These are phyloP conservation scores for Eilema caniola DNA, from an alignment of 2,888 invertebrate species.

Conservation along the genomic window DNA sequence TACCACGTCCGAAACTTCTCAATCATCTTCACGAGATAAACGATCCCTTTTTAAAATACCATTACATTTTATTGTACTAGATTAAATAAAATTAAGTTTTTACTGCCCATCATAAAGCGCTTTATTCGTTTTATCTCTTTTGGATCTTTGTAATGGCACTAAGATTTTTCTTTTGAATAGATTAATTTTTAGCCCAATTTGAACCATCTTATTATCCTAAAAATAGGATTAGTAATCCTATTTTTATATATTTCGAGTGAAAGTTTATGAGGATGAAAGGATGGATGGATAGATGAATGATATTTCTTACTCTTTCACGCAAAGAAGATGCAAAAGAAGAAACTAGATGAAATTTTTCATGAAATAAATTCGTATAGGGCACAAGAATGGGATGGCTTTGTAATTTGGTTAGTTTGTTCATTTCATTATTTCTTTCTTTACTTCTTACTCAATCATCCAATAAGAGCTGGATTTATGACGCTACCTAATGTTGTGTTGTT, in stretches of 20 bases:
- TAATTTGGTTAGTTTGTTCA: not conserved
- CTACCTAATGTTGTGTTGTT: not conserved
- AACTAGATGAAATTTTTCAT: not conserved
- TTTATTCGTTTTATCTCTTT: not conserved
- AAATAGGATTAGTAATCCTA: too few relatives aligned
- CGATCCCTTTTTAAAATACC: slow-evolving; percentile 7
- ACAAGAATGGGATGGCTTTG: not conserved
- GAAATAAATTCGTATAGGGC: not conserved
- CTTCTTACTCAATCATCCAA: not conserved
- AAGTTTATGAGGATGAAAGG: not conserved
- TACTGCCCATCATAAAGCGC: not conserved
- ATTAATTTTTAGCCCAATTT: not conserved
- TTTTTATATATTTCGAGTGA: not conserved
- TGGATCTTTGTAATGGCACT: not conserved
- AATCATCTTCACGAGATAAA: slow-evolving; percentile 2
- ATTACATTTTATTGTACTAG: not conserved
- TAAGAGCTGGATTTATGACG: not conserved
- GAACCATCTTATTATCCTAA: too few relatives aligned
- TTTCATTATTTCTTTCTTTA: not conserved
- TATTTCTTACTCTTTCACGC: not conserved
- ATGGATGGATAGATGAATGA: not conserved
- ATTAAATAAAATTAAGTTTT: slow-evolving; percentile 5
- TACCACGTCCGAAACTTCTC: not conserved
- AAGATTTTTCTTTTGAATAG: not conserved
- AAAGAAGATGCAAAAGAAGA: not conserved